Evolutionary conservation across 2,888 invertebrate genomes (phyloP), one percentile per base, ranked within the genome.

Genomic region (Beris morrisii): DNA sequence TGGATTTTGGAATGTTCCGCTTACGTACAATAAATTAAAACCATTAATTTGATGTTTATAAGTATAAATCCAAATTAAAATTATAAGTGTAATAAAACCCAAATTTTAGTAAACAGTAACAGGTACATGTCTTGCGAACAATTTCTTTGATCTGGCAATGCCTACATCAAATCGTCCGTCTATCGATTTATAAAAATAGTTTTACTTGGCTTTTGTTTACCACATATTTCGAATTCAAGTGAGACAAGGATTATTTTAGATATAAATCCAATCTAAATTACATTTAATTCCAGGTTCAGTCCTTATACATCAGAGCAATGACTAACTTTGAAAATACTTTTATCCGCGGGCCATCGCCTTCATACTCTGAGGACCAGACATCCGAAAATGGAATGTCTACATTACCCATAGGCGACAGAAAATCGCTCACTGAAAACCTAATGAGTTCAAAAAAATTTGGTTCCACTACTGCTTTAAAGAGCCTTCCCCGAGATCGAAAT

Each of bases 291-390:
- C 22, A 48, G n/a, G 12, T 15, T 50, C 50, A 50, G 50, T 13
- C 46, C 15, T 44, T 11, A 11, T 5, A 13, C 13, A 13, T 15
- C 31, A 13, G 43, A 52, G 44, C 30, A 54, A 79, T 80, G 74
- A 73, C 76, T 53, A 73, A 73, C 45, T 77, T 76, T 53, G 80
- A 78, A 71, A 81, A 78, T 59, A 78, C 76, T 13, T 80, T 81
- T 64, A 71, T 79, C 22, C 75, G 78, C 9, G 78, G 77, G 3
- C 75, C 78, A 9, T 81, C 81, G 1, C 80, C 80, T 5, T 77
- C 78, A 0, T 79, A 76, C 50, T 80, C 79, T 3, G 79, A 80
- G 15, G 80, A 79, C 66, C 73, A 72, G 1, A 74, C 75, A 44
- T 78, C 79, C 0, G 79, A 79, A 63, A 75, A 76, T 54, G 78